Conservation (phyloP, 2,113 vertebrate genomes). For the Ptilonorhynchus violaceus region DNA sequence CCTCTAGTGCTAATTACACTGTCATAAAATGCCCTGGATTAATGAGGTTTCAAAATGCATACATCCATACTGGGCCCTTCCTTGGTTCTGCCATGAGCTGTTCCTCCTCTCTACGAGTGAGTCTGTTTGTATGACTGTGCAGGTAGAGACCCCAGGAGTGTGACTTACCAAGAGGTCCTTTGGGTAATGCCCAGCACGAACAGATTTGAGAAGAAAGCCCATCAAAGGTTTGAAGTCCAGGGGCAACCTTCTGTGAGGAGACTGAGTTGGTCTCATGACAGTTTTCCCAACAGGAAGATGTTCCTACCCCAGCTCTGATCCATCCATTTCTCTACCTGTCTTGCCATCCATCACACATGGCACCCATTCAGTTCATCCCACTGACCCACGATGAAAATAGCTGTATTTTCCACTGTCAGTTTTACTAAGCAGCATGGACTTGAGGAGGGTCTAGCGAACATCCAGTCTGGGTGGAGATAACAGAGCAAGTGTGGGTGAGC, state of each 20-base stretch:
- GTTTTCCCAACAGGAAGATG: not conserved
- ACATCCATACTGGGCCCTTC: not conserved
- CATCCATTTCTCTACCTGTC: not conserved
- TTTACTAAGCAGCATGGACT: not conserved
- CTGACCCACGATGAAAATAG: not conserved
- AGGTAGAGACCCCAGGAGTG: not conserved
- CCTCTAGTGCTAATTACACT: conserved; percentile 32
- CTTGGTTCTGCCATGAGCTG: not conserved
- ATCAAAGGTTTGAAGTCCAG: not conserved
- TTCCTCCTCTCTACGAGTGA: not conserved
- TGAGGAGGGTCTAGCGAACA: not conserved
- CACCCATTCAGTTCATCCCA: not conserved
- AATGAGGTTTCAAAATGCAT: conserved; percentile 8
- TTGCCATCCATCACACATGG: rapidly evolving
- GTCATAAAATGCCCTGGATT: conserved; percentile 12
- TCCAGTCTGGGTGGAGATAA: not conserved
- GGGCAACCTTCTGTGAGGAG: not conserved
- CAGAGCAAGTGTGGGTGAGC: not conserved
- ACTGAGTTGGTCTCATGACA: not conserved
- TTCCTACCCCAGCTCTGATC: not conserved
- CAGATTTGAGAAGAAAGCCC: not conserved
- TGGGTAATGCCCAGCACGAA: not conserved
- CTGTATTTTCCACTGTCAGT: not conserved
- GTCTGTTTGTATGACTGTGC: not conserved
- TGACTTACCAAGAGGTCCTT: not conserved